These are phyloP conservation scores for Ceratotherium simum DNA, from an alignment of 2,113 vertebrate genomes.

Conservation along the genomic window DNA sequence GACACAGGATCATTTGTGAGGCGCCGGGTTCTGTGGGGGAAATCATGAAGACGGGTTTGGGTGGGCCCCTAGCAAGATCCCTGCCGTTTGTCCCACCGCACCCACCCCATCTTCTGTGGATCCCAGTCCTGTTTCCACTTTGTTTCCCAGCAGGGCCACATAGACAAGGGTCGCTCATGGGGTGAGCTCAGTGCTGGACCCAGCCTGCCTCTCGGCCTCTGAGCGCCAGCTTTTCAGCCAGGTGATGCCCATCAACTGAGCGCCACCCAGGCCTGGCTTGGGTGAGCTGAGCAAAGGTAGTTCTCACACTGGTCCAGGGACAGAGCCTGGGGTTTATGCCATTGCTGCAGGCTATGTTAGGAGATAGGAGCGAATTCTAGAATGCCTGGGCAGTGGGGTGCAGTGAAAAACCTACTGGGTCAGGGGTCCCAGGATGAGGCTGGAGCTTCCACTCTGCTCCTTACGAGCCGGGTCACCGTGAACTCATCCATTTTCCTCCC, in stretches of 20 bases:
- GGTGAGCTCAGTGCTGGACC: background rate
- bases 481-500: too few relatives aligned
- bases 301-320: background rate
- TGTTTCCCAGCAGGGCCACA: background rate
- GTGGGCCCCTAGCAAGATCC: background rate
- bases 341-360: background rate
- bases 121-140: background rate
- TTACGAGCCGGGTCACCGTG: background rate
- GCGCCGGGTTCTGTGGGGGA: background rate
- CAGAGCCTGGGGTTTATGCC: background rate
- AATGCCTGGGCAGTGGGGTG: background rate
- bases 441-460: background rate
- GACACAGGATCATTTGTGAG: background rate
- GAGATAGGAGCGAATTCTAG: background rate
- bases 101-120: background rate
- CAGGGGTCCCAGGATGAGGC: background rate
- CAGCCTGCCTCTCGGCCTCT: background rate
- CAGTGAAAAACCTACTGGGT: background rate
- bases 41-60: background rate
- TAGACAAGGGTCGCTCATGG: background rate
- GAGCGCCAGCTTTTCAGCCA: background rate
- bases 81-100: fast-evolving
- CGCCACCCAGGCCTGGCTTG: background rate
- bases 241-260: background rate
- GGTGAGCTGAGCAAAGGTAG: too few relatives aligned